A percentile compares a stretch with the other conserved stretches of the same genome.
Evolutionary conservation across 2,888 invertebrate species (phyloP).

Genomic region (Isoperla grammatica): DNA sequence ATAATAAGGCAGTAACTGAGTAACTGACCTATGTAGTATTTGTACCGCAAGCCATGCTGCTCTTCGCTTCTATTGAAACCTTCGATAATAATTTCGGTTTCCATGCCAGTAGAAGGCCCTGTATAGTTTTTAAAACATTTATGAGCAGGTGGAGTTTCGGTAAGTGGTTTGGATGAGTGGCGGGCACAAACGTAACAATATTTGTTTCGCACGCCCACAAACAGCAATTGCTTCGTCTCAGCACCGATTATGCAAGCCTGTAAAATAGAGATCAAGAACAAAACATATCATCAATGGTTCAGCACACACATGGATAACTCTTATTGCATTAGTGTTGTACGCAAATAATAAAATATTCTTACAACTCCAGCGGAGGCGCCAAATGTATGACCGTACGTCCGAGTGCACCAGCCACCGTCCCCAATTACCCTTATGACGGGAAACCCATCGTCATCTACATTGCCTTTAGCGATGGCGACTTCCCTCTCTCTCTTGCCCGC

Average conservation of each 20-base stretch:
- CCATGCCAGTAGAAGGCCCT: conserved; percentile 16
- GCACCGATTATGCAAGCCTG: conserved; percentile 14
- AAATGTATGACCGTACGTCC: too few species aligned
- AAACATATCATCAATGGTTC: background rate
- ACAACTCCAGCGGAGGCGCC: too few species aligned
- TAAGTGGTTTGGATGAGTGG: background rate
- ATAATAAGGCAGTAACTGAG: background rate
- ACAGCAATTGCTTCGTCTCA: background rate
- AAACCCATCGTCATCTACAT: too few species aligned
- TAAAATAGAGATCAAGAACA: background rate
- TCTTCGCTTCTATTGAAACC: background rate
- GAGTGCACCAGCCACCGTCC: too few species aligned
- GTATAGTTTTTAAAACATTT: conserved; percentile 1
- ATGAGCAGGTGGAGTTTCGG: background rate
- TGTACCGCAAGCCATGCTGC: conserved; percentile 1
- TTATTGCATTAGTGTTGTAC: too few species aligned
- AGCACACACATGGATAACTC: too few species aligned
- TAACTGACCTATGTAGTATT: conserved; percentile 5
- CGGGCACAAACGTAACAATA: conserved; percentile 3
- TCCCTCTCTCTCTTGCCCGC: too few species aligned
- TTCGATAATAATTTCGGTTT: background rate
- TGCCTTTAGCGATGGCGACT: too few species aligned
- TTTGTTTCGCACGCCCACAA: conserved; percentile 4
- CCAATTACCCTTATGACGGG: too few species aligned
- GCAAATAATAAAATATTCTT: too few species aligned